Evolutionary conservation across 1,140 invertebrate species (phyloP), one percentile per base, ranked within the genome.

Genomic region (Zaprionus ornatus): DNA sequence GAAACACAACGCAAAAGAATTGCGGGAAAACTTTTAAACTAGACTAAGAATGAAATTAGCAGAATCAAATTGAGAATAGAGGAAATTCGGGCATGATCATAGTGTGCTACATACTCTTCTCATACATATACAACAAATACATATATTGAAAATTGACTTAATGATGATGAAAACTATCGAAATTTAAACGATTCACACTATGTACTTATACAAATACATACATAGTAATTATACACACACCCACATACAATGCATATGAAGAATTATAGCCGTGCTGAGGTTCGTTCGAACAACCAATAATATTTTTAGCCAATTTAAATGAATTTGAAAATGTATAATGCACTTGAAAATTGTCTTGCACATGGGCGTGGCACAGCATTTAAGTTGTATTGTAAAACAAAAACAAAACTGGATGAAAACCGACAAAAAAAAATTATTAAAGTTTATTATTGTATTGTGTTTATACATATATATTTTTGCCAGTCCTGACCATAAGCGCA

Each of bases 251-350:
- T 10, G 23, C 37, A 61, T 61, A 48, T 61, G 62, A 40, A 52
- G 45, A 45, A 64, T 45, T 45, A 42, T 35, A 45, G 45, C 21
- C 25, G 23, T 61, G 15, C 21, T 62, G 27, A n/a, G 21, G 21
- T 63, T 63, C 19, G 60, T 50, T 25, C 45, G 48, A 37, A 55
- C n/a, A 70, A 37, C 12, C 12, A 59, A 67, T 4, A 23, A 42
- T 69, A 69, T 74, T 74, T 74, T 74, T 74, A 74, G 72, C 65
- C 59, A 63, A 62, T 74, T 74, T 74, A 62, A 74, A 63, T 68
- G 19, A 69, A 45, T 45, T 45, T 17, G n/a, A 45, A 40, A 56
- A 57, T 74, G 50, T 69, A 69, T 45, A 25, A 57, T 45, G 37
- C 65, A 69, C 72, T 69, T 69, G 72, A 69, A 69, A 48, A 48